phyloP scores from a whole-genome alignment of 2,113 vertebrate genomes.

The Fregetta grallaria region DNA sequence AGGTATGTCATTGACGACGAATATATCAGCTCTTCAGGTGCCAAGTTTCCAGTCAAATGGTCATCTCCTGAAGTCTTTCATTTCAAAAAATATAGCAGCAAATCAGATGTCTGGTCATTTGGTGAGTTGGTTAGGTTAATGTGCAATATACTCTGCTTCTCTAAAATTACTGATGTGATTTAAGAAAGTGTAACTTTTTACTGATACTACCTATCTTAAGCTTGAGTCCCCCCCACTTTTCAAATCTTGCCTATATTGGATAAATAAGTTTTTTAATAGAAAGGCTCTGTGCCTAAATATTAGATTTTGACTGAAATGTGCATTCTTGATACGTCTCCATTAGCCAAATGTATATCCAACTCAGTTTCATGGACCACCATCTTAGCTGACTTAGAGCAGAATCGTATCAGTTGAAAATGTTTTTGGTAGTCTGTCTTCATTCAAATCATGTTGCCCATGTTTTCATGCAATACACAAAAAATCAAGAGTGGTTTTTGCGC shows the following conservation, averaged over 20 bases:
- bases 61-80: conserved; percentile 90
- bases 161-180: background rate
- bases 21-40: conserved; percentile 85
- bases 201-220: background rate
- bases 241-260: background rate
- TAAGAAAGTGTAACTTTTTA: background rate
- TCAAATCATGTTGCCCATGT: background rate
- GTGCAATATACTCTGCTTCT: background rate
- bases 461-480: background rate
- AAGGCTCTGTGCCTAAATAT: background rate
- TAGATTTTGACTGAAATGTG: background rate
- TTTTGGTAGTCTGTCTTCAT: background rate
- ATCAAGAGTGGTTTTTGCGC: background rate
- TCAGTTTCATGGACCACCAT: background rate
- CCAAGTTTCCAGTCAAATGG: conserved; percentile 91
- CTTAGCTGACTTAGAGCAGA: background rate
- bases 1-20: conserved; percentile 88
- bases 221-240: background rate
- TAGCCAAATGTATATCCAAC: background rate
- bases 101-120: conserved; percentile 91
- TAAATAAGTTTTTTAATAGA: background rate
- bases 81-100: conserved; percentile 89
- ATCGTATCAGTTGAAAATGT: background rate
- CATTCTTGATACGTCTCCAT: background rate
- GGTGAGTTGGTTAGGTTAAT: conserved; percentile 71